phyloP scores from a whole-genome alignment of 92 coral and sea anemone species.

The Hydrozoanthus gracilis region DNA sequence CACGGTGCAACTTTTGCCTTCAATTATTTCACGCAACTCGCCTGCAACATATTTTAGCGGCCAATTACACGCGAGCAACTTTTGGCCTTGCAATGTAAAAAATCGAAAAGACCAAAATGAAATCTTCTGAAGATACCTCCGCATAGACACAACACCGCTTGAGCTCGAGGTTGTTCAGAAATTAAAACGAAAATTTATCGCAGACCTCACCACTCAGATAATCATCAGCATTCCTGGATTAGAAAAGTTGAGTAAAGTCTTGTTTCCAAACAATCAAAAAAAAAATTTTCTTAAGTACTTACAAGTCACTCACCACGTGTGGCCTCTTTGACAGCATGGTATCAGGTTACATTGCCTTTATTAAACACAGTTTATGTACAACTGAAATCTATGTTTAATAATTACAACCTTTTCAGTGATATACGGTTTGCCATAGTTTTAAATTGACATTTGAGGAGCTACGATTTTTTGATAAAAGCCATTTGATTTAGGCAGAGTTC shows the following conservation, averaged over 20 bases:
- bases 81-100: too few relatives aligned
- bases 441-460: not conserved
- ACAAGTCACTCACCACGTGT: slow-evolving; percentile 11
- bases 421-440: slow-evolving; percentile 18
- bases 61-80: too few relatives aligned
- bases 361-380: not conserved
- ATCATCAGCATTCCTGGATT: not conserved
- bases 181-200: too few relatives aligned
- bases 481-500: not conserved
- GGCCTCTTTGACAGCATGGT: slow-evolving; percentile 18
- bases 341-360: slow-evolving; percentile 7
- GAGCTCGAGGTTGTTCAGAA: too few relatives aligned
- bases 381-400: not conserved
- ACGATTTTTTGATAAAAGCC: not conserved
- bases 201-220: too few relatives aligned
- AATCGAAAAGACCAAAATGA: too few relatives aligned
- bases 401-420: not conserved
- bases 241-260: not conserved
- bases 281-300: not conserved
- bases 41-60: too few relatives aligned
- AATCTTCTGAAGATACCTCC: too few relatives aligned
- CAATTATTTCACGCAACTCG: too few relatives aligned
- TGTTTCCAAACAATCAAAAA: not conserved
- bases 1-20: too few relatives aligned
- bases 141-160: too few relatives aligned